phyloP scores from a whole-genome alignment of 2,797 vertebrate genomes.

The Lophius americanus region DNA sequence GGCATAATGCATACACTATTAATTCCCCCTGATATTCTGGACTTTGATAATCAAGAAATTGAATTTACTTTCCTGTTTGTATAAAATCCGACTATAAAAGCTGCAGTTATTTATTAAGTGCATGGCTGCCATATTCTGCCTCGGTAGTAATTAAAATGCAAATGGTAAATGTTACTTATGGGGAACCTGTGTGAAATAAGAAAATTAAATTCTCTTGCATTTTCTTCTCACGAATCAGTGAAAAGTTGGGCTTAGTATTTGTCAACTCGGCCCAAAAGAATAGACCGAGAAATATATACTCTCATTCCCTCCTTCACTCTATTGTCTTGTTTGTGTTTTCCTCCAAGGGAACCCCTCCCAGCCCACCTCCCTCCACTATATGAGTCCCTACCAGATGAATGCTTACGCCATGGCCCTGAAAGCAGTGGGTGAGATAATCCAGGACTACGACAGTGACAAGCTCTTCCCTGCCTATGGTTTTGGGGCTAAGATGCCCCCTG shows the following conservation, averaged over 20 bases:
- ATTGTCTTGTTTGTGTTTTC: not conserved
- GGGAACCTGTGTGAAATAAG: not conserved
- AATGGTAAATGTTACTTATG: not conserved
- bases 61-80: not conserved
- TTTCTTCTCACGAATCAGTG: not conserved
- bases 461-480: constrained; percentile 98
- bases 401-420: constrained; percentile 97
- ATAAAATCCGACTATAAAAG: constrained; percentile 4
- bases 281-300: not conserved
- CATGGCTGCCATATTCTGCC: not conserved
- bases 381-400: constrained; percentile 97
- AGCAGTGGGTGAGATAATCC: constrained; percentile 97
- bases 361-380: constrained; percentile 97
- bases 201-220: not conserved
- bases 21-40: constrained; percentile 6
- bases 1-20: not conserved
- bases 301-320: not conserved
- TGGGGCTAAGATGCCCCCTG: constrained; percentile 95
- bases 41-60: too few species aligned
- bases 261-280: constrained; percentile 5
- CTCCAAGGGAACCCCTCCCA: constrained; percentile 88
- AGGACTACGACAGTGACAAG: constrained; percentile 99
- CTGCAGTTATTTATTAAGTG: not conserved
- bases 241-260: constrained; percentile 7
- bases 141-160: constrained; percentile 10